phyloP scores from a whole-genome alignment of 2,797 vertebrate genomes.

The Peromyscus melanophrys region DNA sequence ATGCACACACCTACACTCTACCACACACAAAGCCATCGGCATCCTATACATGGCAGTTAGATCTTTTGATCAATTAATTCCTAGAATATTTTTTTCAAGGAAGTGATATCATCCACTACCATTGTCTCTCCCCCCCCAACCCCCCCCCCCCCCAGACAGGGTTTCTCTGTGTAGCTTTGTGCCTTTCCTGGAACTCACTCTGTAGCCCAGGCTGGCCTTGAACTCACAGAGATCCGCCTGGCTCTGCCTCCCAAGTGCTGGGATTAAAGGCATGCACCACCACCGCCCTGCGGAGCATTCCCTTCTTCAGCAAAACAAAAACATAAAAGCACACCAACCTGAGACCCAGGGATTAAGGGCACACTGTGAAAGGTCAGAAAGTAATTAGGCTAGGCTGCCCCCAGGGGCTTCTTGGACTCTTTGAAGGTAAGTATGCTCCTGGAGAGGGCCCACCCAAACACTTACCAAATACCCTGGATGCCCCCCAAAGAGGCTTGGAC shows the following conservation, averaged over 20 bases:
- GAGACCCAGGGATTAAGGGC: neutral
- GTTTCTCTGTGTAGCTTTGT: too few relatives aligned
- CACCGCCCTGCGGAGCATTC: too few relatives aligned
- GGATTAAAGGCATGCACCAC: too few relatives aligned
- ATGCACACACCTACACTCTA: neutral
- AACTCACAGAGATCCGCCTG: too few relatives aligned
- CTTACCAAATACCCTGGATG: neutral
- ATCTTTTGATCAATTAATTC: neutral
- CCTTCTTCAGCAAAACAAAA: neutral
- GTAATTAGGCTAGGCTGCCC: neutral
- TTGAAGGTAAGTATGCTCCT: neutral
- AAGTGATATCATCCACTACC: neutral
- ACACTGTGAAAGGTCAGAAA: neutral
- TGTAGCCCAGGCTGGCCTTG: too few relatives aligned
- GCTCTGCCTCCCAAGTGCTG: too few relatives aligned
- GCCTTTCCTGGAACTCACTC: too few relatives aligned
- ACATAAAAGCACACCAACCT: neutral
- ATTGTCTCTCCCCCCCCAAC: fast-evolving
- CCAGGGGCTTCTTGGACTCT: neutral
- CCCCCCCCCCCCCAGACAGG: too few relatives aligned
- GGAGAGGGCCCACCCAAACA: neutral
- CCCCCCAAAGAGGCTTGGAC: neutral
- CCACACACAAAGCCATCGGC: neutral
- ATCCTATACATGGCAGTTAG: neutral
- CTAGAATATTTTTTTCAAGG: neutral